Percentiles rank a stretch among this genome's conserved stretches.
Conservation (phyloP, 2,797 vertebrate species). For the Aldrovandia affinis region DNA sequence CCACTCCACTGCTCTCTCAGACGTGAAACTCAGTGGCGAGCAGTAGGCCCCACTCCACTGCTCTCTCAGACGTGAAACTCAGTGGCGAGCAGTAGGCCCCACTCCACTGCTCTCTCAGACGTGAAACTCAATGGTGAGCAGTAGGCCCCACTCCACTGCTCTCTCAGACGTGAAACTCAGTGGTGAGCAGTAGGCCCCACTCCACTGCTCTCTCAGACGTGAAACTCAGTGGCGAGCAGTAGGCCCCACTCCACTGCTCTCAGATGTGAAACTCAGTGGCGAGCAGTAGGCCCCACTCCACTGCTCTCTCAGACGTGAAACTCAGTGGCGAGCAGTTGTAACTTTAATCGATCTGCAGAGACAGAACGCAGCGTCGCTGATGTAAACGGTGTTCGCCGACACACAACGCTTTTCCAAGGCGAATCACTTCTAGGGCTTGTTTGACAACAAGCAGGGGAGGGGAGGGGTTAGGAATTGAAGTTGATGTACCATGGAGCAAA, state of each 20-base stretch:
- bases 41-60: background rate
- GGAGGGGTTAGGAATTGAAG: background rate
- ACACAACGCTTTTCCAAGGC: conserved; percentile 3
- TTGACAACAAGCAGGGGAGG: background rate
- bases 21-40: too few species aligned
- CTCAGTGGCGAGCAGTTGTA: background rate
- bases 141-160: background rate
- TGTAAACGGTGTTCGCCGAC: background rate
- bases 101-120: background rate
- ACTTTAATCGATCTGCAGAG: background rate
- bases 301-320: background rate
- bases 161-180: background rate
- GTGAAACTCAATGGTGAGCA: background rate
- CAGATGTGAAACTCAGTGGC: background rate
- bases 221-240: background rate
- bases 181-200: background rate
- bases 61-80: background rate
- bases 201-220: background rate
- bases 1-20: background rate
- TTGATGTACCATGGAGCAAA: conserved; percentile 28
- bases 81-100: background rate
- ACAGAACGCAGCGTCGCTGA: background rate
- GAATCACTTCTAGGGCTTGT: background rate
- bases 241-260: background rate
- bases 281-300: background rate